phyloP scores from a whole-genome alignment of 2,888 invertebrate genomes.

The Polydrusus tereticollis region DNA sequence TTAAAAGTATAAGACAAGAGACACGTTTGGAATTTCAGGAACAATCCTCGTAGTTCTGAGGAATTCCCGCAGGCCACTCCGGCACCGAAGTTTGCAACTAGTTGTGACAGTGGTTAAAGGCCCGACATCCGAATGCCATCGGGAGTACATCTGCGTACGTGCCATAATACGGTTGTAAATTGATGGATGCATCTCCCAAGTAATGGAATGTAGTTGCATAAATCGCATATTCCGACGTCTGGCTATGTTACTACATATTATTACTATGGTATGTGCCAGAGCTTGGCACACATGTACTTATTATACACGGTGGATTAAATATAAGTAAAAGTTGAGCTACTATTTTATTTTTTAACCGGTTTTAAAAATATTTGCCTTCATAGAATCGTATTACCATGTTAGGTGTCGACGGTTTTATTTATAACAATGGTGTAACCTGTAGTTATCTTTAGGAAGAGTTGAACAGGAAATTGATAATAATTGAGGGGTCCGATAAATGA shows the following conservation, averaged over 20 bases:
- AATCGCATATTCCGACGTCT: not conserved
- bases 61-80: slow-evolving; percentile 51
- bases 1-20: slow-evolving; percentile 1
- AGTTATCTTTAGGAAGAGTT: too few relatives aligned
- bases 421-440: too few relatives aligned
- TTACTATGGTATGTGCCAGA: too few relatives aligned
- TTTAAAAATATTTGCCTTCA: too few relatives aligned
- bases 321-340: too few relatives aligned
- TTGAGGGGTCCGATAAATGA: too few relatives aligned
- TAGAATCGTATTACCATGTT: too few relatives aligned
- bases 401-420: too few relatives aligned
- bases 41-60: slow-evolving; percentile 9
- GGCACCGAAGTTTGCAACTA: slow-evolving; percentile 57
- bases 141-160: slow-evolving; percentile 56
- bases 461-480: too few relatives aligned
- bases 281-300: too few relatives aligned
- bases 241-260: not conserved
- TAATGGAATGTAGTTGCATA: slow-evolving; percentile 31
- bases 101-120: slow-evolving; percentile 58
- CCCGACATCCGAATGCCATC: slow-evolving; percentile 51
- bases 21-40: not conserved
- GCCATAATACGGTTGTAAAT: slow-evolving; percentile 58
- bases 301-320: too few relatives aligned
- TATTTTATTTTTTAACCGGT: too few relatives aligned
- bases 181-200: slow-evolving; percentile 53